Base-by-base conservation (phyloP, 2,888 invertebrate genomes). In the Trichopoda pennipes region DNA sequence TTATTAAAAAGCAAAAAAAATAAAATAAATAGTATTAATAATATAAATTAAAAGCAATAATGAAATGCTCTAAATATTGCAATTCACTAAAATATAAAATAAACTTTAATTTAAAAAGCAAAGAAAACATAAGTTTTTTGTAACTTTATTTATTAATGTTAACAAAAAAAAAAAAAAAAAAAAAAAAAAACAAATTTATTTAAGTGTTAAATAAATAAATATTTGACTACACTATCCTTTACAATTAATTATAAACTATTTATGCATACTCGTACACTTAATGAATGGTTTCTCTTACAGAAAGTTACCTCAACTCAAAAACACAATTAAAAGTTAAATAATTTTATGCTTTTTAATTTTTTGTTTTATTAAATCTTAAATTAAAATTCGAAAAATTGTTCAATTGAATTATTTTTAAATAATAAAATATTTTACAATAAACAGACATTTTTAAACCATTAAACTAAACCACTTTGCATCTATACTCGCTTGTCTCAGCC, bases 41-140 rank as follows among this genome's bases (percentile, higher is more conserved):
- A n/a, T n/a, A n/a, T n/a, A n/a, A n/a, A 17, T 9, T 49, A 49
- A 49, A 49, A 49, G 17, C 47, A 49, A 49, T 82, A 84, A n/a
- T 76, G 81, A 72, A 84, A 85, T 84, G 70, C 60, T 51, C 17
- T 66, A n/a, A 68, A 72, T 55, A n/a, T 72, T 73, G 73, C 72
- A 78, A 66, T 78, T 72, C 47, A 42, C 44, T 47, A 35, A 47
- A 60, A 60, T 42, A 49, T n/a, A 47, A 56, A 32, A 32, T 21
- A 44, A 23, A 47, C 16, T 16, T 9, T 19, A 35, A 51, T 17
- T n/a, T 32, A 53, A 32, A 53, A 1, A n/a, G n/a, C n/a, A 61
- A 12, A 32, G 17, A 12, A 19, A 53, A 1, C 53, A 14, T n/a
- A 28, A 12, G 49, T 8, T 53, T 23, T 32, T 35, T 69, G 44